phyloP scores from a whole-genome alignment of 35 echinoderm and acorn worm species.

The Ophiothrix spiculata region DNA sequence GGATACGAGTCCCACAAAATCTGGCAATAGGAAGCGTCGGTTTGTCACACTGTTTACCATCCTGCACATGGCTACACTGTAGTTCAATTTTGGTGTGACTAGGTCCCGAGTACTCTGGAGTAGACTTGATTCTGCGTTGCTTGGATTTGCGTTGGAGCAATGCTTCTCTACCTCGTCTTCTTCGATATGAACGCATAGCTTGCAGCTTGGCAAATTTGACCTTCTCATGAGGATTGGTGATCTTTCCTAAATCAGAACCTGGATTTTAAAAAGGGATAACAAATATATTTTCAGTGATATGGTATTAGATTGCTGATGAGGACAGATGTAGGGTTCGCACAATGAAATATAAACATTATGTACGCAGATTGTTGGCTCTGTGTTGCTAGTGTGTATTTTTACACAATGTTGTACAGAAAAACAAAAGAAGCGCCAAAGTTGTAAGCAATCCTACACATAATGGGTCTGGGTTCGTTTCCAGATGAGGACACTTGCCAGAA shows the following conservation, averaged over 20 bases:
- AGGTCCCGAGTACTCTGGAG: constrained; percentile 55
- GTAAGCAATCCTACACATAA: not conserved
- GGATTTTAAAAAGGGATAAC: not conserved
- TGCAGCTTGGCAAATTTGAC: constrained; percentile 67
- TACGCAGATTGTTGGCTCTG: not conserved
- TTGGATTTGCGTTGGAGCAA: constrained; percentile 78
- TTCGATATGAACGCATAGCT: constrained; percentile 59
- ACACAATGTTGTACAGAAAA: not conserved
- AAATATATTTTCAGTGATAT: not conserved
- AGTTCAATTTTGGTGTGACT: constrained; percentile 36
- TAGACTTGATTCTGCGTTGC: constrained; percentile 73
- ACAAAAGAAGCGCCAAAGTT: not conserved
- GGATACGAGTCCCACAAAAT: constrained; percentile 93
- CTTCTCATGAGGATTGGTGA: constrained; percentile 74
- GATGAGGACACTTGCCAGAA: too few species aligned
- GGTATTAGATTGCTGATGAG: not conserved
- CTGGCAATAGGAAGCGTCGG: constrained; percentile 59
- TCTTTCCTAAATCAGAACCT: constrained; percentile 70
- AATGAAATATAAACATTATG: not conserved
- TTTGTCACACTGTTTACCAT: constrained; percentile 55
- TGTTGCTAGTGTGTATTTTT: not conserved
- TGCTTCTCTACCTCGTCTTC: constrained; percentile 65
- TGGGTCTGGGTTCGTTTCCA: too few species aligned
- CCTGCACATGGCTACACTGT: constrained; percentile 44
- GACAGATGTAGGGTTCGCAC: not conserved